Base-by-base conservation (phyloP, 2,888 invertebrate genomes). In the Noctua pronuba region DNA sequence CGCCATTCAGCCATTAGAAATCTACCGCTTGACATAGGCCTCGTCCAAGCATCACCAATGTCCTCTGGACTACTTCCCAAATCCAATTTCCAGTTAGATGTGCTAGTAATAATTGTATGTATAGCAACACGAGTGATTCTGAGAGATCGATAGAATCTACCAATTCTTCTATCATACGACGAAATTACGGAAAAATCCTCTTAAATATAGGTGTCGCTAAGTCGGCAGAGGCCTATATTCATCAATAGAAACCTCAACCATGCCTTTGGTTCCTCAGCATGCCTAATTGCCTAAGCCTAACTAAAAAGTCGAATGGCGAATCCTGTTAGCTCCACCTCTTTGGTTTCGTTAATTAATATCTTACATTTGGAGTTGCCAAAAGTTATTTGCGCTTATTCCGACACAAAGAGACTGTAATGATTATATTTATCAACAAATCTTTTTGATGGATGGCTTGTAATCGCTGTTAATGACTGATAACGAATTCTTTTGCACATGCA, bases 391-490 rank as follows among this genome's bases (percentile, higher is more conserved):
- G 21, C 67, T 11, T 79, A 38, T 55, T 67, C 21, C 16, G 77
- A 24, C 21, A 31, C 38, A 49, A 64, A 83, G 18, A 35, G 41
- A 64, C 52, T 31, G 16, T 68, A 49, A 52, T 71, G 16, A 69
- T 46, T 49, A 24, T 31, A 38, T 73, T 75, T 73, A 83, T 83
- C 86, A 70, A 64, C 66, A 68, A 60, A 85, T n/a, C n/a, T 49
- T 10, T 38, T 58, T 83, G 86, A 83, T 77, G 24, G 69, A 60
- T 70, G 55, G 49, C 49, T 44, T 64, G 16, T 83, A 77, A 77
- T 83, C 73, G 24, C 46, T 68, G 67, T 35, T 85, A 70, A 75
- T 88, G 73, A 74, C 65, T 70, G 86, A 79, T 88, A 78, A 60
- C 11, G 13, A 65, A 35, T 28, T 11, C n/a, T 67, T 75, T 49